Percentiles rank a stretch among this genome's conserved stretches.
Conservation (phyloP, 2,113 vertebrate species). For the Pseudorasbora parva region DNA sequence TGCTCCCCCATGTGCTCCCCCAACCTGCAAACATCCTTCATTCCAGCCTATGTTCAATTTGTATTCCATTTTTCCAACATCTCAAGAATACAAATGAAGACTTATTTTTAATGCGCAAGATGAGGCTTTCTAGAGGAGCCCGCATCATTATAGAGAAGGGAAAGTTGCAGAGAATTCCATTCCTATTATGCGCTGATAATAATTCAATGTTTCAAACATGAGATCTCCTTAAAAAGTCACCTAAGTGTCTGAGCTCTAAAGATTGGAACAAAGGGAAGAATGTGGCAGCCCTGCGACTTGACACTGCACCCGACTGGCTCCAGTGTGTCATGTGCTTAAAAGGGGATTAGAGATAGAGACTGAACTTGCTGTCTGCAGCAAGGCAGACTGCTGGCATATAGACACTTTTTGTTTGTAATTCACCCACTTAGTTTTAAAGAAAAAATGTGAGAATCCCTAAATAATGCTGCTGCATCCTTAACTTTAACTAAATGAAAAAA, state of each 20-base stretch:
- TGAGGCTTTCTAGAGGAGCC: not conserved
- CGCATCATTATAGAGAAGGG: slow-evolving; percentile 15
- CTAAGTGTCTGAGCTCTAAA: slow-evolving; percentile 40
- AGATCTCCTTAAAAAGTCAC: slow-evolving; percentile 39
- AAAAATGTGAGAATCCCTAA: slow-evolving; percentile 5
- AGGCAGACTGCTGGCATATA: slow-evolving; percentile 7
- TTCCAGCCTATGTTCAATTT: slow-evolving; percentile 17
- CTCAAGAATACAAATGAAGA: slow-evolving; percentile 28
- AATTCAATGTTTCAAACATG: slow-evolving; percentile 53
- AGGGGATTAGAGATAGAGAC: slow-evolving; percentile 37
- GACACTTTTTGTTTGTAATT: slow-evolving; percentile 32
- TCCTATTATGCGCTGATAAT: slow-evolving; percentile 39
- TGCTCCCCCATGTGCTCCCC: not conserved
- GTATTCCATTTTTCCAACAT: slow-evolving; percentile 26
- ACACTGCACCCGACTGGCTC: slow-evolving; percentile 27
- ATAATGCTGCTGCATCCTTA: not conserved
- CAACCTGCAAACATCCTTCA: slow-evolving; percentile 12
- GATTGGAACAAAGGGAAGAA: slow-evolving; percentile 38
- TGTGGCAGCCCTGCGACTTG: slow-evolving; percentile 44
- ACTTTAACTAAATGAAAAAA: not conserved
- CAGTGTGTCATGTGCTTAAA: slow-evolving; percentile 35
- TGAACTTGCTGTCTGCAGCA: slow-evolving; percentile 26
- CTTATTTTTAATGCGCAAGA: not conserved
- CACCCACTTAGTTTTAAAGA: slow-evolving; percentile 16
- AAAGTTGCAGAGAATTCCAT: slow-evolving; percentile 38